phyloP scores from a whole-genome alignment of 1,140 invertebrate species.

The Pomacea maculata region DNA sequence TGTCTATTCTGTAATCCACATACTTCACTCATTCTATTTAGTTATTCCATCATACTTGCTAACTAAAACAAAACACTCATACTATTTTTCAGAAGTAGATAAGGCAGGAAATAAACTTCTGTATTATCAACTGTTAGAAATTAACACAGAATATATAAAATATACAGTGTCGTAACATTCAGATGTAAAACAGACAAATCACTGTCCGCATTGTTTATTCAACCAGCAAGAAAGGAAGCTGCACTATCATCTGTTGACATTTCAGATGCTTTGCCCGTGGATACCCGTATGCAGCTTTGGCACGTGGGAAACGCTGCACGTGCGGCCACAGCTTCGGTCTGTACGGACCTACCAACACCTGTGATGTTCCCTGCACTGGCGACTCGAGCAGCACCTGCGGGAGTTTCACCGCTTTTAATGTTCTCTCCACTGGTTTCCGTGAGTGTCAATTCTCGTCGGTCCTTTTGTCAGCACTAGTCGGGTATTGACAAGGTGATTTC shows the following conservation, averaged over 20 bases:
- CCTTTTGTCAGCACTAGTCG: neutral
- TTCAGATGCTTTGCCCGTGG: conserved; percentile 2
- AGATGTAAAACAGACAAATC: no score
- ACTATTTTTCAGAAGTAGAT: no score
- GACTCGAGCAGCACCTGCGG: neutral
- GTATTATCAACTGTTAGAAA: no score
- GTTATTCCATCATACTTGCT: no score
- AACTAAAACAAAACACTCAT: no score
- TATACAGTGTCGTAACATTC: no score
- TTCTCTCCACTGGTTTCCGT: neutral
- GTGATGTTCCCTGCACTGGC: neutral
- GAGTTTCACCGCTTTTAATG: neutral
- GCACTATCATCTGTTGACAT: neutral
- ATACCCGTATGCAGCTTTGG: conserved; percentile 1
- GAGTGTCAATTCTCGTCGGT: neutral
- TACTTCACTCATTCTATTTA: no score
- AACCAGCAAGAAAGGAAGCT: no score
- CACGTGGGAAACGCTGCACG: neutral
- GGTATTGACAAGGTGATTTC: neutral
- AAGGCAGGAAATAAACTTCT: no score
- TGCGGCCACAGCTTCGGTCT: neutral
- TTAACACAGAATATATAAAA: no score
- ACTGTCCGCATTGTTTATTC: no score
- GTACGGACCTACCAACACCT: neutral
- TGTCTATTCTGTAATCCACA: no score